Conservation (phyloP, 1,140 invertebrate genomes). For the Polyergus mexicanus region DNA sequence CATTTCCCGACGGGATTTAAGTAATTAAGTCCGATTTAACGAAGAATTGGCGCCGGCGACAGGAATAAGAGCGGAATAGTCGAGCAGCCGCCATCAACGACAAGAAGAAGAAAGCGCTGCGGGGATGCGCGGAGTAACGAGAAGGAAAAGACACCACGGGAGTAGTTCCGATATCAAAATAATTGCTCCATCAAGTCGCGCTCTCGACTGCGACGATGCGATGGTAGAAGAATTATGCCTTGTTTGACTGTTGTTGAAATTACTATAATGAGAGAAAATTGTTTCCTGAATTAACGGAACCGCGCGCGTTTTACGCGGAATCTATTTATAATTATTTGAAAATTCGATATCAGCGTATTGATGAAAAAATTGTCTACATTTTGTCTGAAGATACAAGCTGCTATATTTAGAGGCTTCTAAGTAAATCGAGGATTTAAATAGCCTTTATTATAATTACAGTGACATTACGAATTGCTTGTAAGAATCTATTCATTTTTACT, state of each 20-base stretch:
- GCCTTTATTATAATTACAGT: not conserved
- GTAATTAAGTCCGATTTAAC: slow-evolving; percentile 81
- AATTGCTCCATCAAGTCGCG: slow-evolving; percentile 77
- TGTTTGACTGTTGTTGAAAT: slow-evolving; percentile 71
- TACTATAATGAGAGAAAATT: slow-evolving; percentile 74
- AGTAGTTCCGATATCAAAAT: slow-evolving; percentile 79
- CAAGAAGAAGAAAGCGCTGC: slow-evolving; percentile 50
- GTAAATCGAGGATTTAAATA: not conserved
- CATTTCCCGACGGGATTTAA: slow-evolving; percentile 78
- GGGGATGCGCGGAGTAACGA: slow-evolving; percentile 46
- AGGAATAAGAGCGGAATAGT: slow-evolving; percentile 74
- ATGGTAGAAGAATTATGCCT: slow-evolving; percentile 74
- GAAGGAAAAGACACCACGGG: slow-evolving; percentile 56
- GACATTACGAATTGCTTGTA: too few relatives aligned
- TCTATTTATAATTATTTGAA: slow-evolving; percentile 57
- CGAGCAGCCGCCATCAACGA: slow-evolving; percentile 67
- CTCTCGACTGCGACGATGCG: slow-evolving; percentile 63
- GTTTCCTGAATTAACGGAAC: slow-evolving; percentile 54
- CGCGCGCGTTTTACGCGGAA: slow-evolving; percentile 16
- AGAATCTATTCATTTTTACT: not conserved
- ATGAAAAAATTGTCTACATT: not conserved
- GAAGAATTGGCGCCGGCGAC: slow-evolving; percentile 77
- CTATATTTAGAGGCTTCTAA: not conserved
- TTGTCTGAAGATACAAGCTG: not conserved
- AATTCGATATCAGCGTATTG: not conserved